phyloP scores from a whole-genome alignment of 2,888 invertebrate species.

The Callyntrura guangdongensis region DNA sequence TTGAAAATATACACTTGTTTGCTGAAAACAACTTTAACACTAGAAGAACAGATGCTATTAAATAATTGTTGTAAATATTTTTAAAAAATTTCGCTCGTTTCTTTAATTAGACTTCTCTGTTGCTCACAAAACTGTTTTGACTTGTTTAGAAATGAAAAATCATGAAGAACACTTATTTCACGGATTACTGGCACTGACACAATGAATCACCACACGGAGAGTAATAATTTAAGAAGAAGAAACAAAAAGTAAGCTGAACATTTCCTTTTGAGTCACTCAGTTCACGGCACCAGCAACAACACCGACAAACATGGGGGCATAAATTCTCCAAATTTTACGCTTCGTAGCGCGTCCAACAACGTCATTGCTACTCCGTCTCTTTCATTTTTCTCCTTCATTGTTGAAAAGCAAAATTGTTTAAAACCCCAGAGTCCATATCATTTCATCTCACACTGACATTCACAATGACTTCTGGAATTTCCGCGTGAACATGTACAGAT shows the following conservation, averaged over 20 bases:
- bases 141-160: not conserved
- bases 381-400: constrained; percentile 39
- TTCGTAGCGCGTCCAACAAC: constrained; percentile 19
- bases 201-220: constrained; percentile 25
- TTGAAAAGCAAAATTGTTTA: constrained; percentile 21
- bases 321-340: constrained; percentile 66
- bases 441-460: constrained; percentile 23
- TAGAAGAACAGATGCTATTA: not conserved
- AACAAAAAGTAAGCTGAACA: not conserved
- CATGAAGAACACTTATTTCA: not conserved
- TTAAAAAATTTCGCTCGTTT: no score
- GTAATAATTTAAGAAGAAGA: not conserved
- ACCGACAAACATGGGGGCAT: not conserved
- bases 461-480: constrained; percentile 43
- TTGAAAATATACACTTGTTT: not conserved
- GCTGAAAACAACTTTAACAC: not conserved
- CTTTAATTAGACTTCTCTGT: not conserved
- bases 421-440: constrained; percentile 13
- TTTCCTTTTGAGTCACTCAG: constrained; percentile 37
- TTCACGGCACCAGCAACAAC: not conserved
- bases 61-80: no score
- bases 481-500: not conserved
- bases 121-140: not conserved
- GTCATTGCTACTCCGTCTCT: constrained; percentile 22
- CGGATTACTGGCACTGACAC: not conserved